Evolutionary conservation across 2,888 invertebrate species (phyloP).

Genomic region (Mimachlamys varia): DNA sequence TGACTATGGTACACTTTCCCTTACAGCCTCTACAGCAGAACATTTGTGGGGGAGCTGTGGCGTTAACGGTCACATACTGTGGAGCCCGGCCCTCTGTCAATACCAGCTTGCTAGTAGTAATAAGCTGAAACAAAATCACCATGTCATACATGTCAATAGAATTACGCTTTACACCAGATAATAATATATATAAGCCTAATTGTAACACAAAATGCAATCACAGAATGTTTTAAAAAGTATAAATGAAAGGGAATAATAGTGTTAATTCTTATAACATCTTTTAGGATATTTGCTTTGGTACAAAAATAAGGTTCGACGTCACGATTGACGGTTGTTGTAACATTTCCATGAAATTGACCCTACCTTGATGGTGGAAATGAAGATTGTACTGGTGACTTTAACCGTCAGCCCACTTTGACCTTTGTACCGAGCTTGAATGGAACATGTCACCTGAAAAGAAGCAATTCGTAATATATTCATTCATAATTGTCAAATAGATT

Average conservation of each 20-base stretch:
- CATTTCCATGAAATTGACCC: constrained; percentile 7
- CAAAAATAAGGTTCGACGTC: no score
- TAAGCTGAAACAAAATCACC: constrained; percentile 48
- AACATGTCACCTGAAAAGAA: constrained; percentile 63
- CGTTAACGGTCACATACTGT: constrained; percentile 58
- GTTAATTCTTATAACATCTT: no score
- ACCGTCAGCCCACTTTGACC: constrained; percentile 55
- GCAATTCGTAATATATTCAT: neutral
- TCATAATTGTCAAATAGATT: neutral
- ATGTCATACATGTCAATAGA: neutral
- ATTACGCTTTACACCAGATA: neutral
- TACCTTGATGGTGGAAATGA: constrained; percentile 62
- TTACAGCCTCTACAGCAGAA: constrained; percentile 66
- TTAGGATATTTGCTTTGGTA: no score
- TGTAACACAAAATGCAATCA: no score
- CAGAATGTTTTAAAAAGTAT: no score
- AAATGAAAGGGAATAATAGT: no score
- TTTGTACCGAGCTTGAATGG: constrained; percentile 60
- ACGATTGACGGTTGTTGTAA: no score
- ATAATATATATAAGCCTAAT: no score
- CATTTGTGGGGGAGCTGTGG: constrained; percentile 67
- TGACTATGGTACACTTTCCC: constrained; percentile 65
- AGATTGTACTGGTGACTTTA: constrained; percentile 54
- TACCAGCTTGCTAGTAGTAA: constrained; percentile 53
- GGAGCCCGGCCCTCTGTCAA: constrained; percentile 64